Base-by-base conservation (phyloP, 2,888 invertebrate genomes). In the Pollenia amentaria region DNA sequence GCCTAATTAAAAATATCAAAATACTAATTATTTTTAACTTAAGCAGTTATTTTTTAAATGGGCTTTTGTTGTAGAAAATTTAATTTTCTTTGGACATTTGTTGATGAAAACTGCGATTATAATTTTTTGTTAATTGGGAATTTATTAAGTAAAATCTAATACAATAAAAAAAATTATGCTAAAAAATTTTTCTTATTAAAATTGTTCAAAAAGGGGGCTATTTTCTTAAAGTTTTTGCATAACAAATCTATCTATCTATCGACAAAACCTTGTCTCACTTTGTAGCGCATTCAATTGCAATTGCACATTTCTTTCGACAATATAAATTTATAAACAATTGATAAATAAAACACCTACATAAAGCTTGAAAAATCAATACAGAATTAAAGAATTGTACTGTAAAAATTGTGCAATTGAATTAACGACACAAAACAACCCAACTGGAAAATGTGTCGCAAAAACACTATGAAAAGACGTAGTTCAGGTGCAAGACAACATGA, bases 361-460 rank as follows among this genome's bases (percentile, higher is more conserved):
- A 42, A 53, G 16, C 10, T 7, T 2, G 4, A 60, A 11, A 64
- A 65, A 76, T 51, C 51, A 53, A 76, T 76, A 64, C 8, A 14
- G 16, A 60, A 42, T 29, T 12, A 18, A 42, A 10, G 10, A 51
- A 42, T 51, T 51, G 10, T 42, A 64, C 64, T 75, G 40, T 18
- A 62, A 48, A 64, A 64, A 64, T 64, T 76, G 51, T 53, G 64
- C 64, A 64, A 76, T 65, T 51, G 64, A 64, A 53, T 51, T 65
- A 76, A 64, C 21, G 12, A n/a, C 29, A 21, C 2, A 8, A 18
- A 40, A 18, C 10, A 48, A 62, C 21, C 76, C 76, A 53, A 76
- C 12, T 53, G 64, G 53, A 76, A 76, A 53, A 51, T 42, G 2
- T 51, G 38, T n/a, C n/a, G 72, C n/a, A 16, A 51, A 69, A 51